phyloP scores from a whole-genome alignment of 37 sponge, comb jelly and placozoan species.

The Beroe forskalii region DNA sequence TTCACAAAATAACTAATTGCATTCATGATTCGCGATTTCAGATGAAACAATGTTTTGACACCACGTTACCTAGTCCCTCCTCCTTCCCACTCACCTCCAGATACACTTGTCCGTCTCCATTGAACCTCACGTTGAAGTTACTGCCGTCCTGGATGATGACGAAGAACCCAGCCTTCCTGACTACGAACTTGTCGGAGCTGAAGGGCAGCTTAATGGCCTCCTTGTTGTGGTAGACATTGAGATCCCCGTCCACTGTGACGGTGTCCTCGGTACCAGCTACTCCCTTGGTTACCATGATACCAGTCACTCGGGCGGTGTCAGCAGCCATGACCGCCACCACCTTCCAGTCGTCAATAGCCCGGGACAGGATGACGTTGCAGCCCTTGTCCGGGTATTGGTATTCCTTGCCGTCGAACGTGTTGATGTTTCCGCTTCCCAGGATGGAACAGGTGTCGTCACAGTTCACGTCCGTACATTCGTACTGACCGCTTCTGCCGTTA shows the following conservation, averaged over 20 bases:
- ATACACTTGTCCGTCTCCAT: constrained; percentile 51
- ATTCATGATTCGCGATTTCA: too few species aligned
- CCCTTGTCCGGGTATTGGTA: constrained; percentile 3
- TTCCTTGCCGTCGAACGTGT: constrained; percentile 29
- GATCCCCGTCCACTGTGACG: constrained; percentile 32
- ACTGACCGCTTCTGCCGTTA: background rate
- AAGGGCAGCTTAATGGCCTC: constrained; percentile 28
- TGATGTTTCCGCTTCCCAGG: constrained; percentile 7
- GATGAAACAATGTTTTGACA: too few species aligned
- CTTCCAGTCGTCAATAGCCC: background rate
- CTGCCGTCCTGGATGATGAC: background rate
- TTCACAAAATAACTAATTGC: too few species aligned
- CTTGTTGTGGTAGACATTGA: background rate
- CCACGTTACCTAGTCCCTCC: too few species aligned
- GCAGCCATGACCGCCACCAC: background rate
- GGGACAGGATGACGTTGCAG: background rate
- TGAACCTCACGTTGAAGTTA: constrained; percentile 2
- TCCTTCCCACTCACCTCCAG: constrained; percentile 49
- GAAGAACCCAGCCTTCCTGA: constrained; percentile 50
- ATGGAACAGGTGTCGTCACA: constrained; percentile 30
- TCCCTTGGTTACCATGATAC: background rate
- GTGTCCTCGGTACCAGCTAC: background rate
- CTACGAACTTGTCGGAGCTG: background rate
- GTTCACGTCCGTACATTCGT: background rate
- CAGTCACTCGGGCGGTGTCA: background rate